Evolutionary conservation across 92 coral and sea anemone species (phyloP), one percentile per base, ranked within the genome.

Genomic region (Zoanthus solanderi): DNA sequence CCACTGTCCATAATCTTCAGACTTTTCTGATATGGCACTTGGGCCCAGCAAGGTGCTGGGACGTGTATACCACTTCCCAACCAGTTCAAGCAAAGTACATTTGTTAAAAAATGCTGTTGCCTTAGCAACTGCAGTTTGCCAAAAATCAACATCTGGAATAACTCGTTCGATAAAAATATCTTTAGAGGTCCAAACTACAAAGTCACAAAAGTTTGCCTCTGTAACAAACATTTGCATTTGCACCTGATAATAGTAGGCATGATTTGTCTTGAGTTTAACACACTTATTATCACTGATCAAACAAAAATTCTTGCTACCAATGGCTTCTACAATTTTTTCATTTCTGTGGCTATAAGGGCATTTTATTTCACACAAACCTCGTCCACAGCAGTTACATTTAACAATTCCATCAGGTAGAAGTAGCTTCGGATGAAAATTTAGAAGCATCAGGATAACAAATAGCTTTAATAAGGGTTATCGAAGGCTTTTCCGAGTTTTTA

Each of bases 181-280:
- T 30, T 69, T 69, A 23, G 74, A 23, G 8, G 74, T 69, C 74
- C 74, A 69, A 69, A 69, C 74, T 23, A 69, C 74, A 69, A 69
- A 69, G 45, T 69, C 74, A 69, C 74, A 69, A 69, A 69, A 69
- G 3, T 69, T 42, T 69, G 45, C 74, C 44, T 69, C 74, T 30
- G 74, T 69, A 69, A 69, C 74, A 69, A 69, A 69, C 74, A 69
- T 29, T 69, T 29, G 74, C 45, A 69, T 69, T 69, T 80, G 72
- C 48, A 58, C 85, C 48, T 80, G 85, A 60, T 80, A 80, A 44
- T 18, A 58, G 48, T 80, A 58, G 56, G 85, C 48, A 80, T 80
- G 77, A 13, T 53, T 80, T 61, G 48, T 80, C 53, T 80, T 61
- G 54, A 80, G 71, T 52, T 61, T 29, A 53, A 80, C 52, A 61